Evolutionary conservation across 1,140 invertebrate genomes (phyloP).

Genomic region (Apocrypta bakeri): DNA sequence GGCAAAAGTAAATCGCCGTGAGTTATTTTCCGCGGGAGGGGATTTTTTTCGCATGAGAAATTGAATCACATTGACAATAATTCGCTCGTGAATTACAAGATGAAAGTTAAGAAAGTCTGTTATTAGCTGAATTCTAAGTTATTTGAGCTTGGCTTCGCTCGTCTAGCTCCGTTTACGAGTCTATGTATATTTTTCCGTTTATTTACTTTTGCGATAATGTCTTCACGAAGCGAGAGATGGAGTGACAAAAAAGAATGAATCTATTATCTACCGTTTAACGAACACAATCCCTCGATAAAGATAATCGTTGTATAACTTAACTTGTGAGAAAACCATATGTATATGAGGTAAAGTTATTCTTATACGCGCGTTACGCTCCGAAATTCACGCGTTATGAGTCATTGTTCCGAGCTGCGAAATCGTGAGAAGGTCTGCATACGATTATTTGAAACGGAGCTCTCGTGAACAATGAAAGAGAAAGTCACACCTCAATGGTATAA

Average conservation of each 20-base stretch:
- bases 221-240: neutral
- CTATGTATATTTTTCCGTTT: neutral
- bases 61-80: conserved; percentile 26
- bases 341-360: neutral
- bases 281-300: neutral
- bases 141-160: neutral
- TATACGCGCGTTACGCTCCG: neutral
- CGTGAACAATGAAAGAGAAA: conserved; percentile 41
- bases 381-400: conserved; percentile 9
- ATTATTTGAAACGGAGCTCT: conserved; percentile 20
- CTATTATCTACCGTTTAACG: neutral
- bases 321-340: neutral
- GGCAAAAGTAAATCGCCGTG: conserved; percentile 17
- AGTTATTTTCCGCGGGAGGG: neutral
- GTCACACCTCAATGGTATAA: conserved; percentile 17
- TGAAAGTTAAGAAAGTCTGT: conserved; percentile 31
- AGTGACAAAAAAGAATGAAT: neutral
- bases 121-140: conserved; percentile 4
- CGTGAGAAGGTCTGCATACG: conserved; percentile 33
- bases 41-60: conserved; percentile 22
- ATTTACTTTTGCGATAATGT: neutral
- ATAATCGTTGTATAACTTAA: neutral
- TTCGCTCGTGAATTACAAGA: conserved; percentile 6
- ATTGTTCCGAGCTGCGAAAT: conserved; percentile 25
- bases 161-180: no score